These are phyloP conservation scores for Brachirus orientalis DNA, from an alignment of 2,113 vertebrate species.

Conservation along the genomic window DNA sequence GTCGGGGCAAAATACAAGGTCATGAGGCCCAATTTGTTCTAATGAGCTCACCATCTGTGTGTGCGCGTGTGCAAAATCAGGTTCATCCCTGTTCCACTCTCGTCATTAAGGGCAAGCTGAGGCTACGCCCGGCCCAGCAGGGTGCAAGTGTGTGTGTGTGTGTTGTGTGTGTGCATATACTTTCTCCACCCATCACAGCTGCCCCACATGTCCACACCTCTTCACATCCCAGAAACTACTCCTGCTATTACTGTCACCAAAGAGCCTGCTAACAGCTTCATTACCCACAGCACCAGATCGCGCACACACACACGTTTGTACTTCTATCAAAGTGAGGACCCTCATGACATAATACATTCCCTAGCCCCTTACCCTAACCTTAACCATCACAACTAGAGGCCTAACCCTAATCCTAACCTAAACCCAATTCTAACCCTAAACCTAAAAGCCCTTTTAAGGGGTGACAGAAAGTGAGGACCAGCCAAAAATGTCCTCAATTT, in stretches of 20 bases:
- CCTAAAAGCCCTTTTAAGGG: no score
- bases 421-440: no score
- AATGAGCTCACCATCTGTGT: conserved; percentile 57
- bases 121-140: conserved; percentile 64
- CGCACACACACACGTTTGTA: no score
- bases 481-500: no score
- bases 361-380: no score
- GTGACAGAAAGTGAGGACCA: no score
- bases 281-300: conserved; percentile 59
- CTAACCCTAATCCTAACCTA: no score
- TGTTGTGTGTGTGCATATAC: conserved; percentile 6
- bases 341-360: no score
- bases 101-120: conserved; percentile 70
- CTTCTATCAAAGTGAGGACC: no score
- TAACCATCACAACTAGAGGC: no score
- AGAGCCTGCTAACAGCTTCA: conserved; percentile 71
- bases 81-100: conserved; percentile 34
- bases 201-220: conserved; percentile 66
- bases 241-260: conserved; percentile 70
- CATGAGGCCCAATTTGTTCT: conserved; percentile 64
- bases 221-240: conserved; percentile 58
- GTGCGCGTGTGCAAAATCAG: conserved; percentile 25
- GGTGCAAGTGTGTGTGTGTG: conserved; percentile 38
- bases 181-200: conserved; percentile 41
- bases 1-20: conserved; percentile 51